phyloP scores from a whole-genome alignment of 1,140 invertebrate species.

The Sitophilus oryzae region DNA sequence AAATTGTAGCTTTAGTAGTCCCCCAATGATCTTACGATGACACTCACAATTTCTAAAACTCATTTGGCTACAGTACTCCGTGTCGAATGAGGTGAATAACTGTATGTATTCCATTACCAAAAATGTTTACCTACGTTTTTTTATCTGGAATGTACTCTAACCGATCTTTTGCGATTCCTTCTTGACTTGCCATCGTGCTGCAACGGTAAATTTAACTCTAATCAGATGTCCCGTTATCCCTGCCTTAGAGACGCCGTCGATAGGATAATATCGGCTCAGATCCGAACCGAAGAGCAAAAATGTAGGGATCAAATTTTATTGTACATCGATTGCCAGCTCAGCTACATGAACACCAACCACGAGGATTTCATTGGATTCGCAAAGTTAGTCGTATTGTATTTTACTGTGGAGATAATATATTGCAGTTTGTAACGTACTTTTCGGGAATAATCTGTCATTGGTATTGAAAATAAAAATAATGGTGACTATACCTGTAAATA shows the following conservation, averaged over 20 bases:
- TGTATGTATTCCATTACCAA: background rate
- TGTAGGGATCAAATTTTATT: conserved; percentile 94
- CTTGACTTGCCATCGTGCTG: conserved; percentile 5
- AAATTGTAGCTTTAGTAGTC: too few relatives aligned
- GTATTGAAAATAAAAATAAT: too few relatives aligned
- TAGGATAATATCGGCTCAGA: conserved; percentile 88
- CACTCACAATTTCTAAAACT: too few relatives aligned
- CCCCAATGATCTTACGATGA: too few relatives aligned
- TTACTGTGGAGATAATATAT: too few relatives aligned
- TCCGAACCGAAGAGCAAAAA: conserved; percentile 87
- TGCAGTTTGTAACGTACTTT: too few relatives aligned
- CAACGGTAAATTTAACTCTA: background rate
- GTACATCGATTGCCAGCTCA: conserved; percentile 93
- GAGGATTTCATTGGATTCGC: conserved; percentile 99
- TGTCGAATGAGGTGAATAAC: too few relatives aligned
- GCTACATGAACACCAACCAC: conserved; percentile 99
- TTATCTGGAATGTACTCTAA: background rate
- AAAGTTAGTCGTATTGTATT: too few relatives aligned
- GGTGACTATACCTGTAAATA: too few relatives aligned
- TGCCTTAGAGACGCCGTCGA: conserved; percentile 96
- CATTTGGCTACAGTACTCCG: too few relatives aligned
- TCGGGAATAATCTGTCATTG: too few relatives aligned
- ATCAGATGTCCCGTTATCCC: conserved; percentile 92
- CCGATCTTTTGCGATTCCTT: background rate
- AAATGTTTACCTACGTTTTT: background rate